Conservation (phyloP, 2,113 vertebrate species). For the Pungitius pungitius region DNA sequence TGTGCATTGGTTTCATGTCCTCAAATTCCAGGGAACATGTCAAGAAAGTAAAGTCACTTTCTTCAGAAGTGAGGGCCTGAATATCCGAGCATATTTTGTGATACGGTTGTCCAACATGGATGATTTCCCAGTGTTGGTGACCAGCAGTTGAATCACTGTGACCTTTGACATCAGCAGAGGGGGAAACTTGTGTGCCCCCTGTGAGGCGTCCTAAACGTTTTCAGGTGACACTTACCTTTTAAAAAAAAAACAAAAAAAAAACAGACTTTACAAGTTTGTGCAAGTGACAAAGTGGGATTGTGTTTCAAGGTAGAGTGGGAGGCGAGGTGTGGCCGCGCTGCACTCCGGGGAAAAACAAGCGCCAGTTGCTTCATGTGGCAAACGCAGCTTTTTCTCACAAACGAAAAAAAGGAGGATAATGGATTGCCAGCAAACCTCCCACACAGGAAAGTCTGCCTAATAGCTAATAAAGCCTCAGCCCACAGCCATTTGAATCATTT, state of each 20-base stretch:
- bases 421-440: slow-evolving; percentile 7
- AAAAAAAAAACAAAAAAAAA: too few species aligned
- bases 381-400: slow-evolving; percentile 17
- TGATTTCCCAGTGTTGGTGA: slow-evolving; percentile 14
- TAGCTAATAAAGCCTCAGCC: slow-evolving; percentile 19
- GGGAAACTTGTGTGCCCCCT: not conserved
- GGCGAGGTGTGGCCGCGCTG: slow-evolving; percentile 34
- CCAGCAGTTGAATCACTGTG: slow-evolving; percentile 32
- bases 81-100: not conserved
- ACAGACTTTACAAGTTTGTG: slow-evolving; percentile 67
- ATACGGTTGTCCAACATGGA: not conserved
- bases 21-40: not conserved
- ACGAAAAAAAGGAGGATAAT: not conserved
- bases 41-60: not conserved
- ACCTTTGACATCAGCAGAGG: not conserved
- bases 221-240: slow-evolving; percentile 54
- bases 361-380: slow-evolving; percentile 32
- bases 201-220: not conserved
- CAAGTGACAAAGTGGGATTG: slow-evolving; percentile 68
- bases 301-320: slow-evolving; percentile 45
- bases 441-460: slow-evolving; percentile 24
- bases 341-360: slow-evolving; percentile 17
- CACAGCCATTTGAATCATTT: slow-evolving; percentile 29
- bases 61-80: not conserved
- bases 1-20: not conserved